Base-by-base conservation (phyloP, 2,888 invertebrate species). In the Coelinius sp. region DNA sequence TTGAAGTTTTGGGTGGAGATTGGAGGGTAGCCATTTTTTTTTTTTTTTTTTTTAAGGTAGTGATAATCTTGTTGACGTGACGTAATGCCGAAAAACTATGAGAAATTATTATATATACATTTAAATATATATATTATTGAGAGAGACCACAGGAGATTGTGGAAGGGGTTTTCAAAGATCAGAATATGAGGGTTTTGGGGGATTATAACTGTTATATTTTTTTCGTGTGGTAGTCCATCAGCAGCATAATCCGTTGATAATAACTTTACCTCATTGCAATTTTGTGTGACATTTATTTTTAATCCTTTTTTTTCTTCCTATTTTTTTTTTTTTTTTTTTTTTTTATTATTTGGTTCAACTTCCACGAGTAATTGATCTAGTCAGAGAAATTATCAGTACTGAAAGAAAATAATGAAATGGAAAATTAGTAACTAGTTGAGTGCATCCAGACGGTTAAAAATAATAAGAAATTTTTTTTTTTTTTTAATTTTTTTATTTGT, bases 231-330 rank as follows among this genome's bases (percentile, higher is more conserved):
- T 83, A 83, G 84, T 82, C 83, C 81, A 80, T 75, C 78, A 82
- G 82, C 83, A 82, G 85, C 86, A 85, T 86, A 84, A 85, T 78
- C 84, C 86, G 86, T 87, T 87, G 84, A 85, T 85, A 77, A 73
- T 72, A 74, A 76, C 77, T 79, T 78, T 73, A 71, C 62, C 65
- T 77, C 73, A 72, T 69, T 74, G 56, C 24, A 73, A 52, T 71
- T 31, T 17, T 56, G 71, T 66, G 67, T 44, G 49, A 49, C 46
- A 46, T 22, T 41, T 63, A 63, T 63, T 41, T 41, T 63, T 63
- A 38, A 63, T 41, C 59, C 52, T 38, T 67, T 64, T 62, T n/a
- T 49, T 52, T 53, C 44, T 44, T 69, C 53, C 49, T 62, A 56
- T 69, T 52, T 72, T 74, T 64, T 71, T 22, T 70, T 27, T 6